Conservation (phyloP, 2,113 vertebrate genomes). For the Eubucco bourcierii region DNA sequence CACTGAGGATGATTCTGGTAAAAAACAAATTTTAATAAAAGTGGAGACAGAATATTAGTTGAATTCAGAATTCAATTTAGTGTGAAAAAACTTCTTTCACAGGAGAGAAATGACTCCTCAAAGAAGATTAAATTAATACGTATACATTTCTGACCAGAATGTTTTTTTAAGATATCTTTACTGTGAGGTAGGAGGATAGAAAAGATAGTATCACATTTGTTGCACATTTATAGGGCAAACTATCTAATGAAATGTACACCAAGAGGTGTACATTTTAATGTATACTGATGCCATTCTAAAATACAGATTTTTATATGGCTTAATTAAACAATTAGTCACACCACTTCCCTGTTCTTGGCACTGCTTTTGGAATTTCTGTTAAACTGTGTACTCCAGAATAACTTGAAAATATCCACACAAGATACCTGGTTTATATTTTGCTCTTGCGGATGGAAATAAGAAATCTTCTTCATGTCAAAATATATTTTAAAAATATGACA, state of each 20-base stretch:
- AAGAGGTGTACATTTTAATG: neutral
- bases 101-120: neutral
- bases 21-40: neutral
- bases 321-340: neutral
- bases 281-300: neutral
- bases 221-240: neutral
- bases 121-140: neutral
- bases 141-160: neutral
- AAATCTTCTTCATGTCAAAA: neutral
- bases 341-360: neutral
- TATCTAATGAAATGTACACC: neutral
- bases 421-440: neutral
- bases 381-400: neutral
- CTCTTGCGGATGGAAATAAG: neutral
- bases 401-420: neutral
- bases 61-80: neutral
- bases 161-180: neutral
- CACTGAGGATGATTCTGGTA: constrained; percentile 95
- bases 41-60: neutral
- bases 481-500: neutral
- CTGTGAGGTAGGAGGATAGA: neutral
- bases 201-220: neutral
- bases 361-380: neutral
- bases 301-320: neutral
- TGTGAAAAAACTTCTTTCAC: neutral